phyloP scores from a whole-genome alignment of 1,140 invertebrate species.

The Nixonia krombeini region DNA sequence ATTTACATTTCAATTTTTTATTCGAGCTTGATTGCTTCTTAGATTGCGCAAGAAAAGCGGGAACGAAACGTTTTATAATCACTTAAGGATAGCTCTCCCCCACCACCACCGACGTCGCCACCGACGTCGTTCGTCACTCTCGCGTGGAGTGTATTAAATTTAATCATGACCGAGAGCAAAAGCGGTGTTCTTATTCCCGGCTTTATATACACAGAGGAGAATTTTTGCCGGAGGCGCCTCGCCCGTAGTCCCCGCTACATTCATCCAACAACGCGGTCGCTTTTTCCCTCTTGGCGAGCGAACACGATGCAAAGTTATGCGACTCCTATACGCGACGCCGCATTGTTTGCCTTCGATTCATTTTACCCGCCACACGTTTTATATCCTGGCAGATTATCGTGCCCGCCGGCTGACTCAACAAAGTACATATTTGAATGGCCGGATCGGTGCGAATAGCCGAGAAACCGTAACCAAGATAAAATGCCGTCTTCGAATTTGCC shows the following conservation, averaged over 20 bases:
- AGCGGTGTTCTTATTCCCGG: slow-evolving; percentile 33
- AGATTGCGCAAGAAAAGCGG: slow-evolving; percentile 32
- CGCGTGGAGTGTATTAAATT: slow-evolving; percentile 39
- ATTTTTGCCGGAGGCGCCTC: slow-evolving; percentile 34
- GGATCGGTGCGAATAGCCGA: slow-evolving; percentile 24
- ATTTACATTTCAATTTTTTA: slow-evolving; percentile 38
- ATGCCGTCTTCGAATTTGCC: slow-evolving; percentile 21
- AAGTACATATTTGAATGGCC: slow-evolving; percentile 40
- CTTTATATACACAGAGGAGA: slow-evolving; percentile 26
- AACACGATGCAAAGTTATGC: slow-evolving; percentile 41
- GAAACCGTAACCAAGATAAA: slow-evolving; percentile 23
- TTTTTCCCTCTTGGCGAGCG: slow-evolving; percentile 14
- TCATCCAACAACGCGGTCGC: slow-evolving; percentile 29
- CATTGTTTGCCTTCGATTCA: slow-evolving; percentile 45
- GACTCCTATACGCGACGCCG: slow-evolving; percentile 34
- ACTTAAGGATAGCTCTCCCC: slow-evolving; percentile 15
- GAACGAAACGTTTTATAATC: slow-evolving; percentile 32
- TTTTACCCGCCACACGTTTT: slow-evolving; percentile 33
- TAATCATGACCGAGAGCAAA: slow-evolving; percentile 39
- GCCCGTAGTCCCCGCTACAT: slow-evolving; percentile 25
- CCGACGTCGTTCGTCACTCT: too few relatives aligned
- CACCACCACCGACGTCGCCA: background rate
- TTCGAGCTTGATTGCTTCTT: slow-evolving; percentile 39
- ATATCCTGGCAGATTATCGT: slow-evolving; percentile 45
- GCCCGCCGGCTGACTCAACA: slow-evolving; percentile 39